Base-by-base conservation (phyloP, 2,888 invertebrate species). In the Hirtodrosophila histrioides region DNA sequence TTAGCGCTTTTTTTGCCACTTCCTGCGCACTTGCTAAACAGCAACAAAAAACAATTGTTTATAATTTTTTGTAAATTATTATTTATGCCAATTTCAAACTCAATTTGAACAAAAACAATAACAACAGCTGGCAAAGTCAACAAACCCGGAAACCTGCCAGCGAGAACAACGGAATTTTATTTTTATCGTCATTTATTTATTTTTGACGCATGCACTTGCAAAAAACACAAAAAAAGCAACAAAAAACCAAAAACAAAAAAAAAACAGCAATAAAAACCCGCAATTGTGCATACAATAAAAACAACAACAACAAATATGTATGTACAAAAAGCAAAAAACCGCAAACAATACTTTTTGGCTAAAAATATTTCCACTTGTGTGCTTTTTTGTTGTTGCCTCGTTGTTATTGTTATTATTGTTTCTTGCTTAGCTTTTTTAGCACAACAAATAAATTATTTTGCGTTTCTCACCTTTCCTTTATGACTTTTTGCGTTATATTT, bases 101-200 rank as follows among this genome's bases (percentile, higher is more conserved):
- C 44, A 67, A 72, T 58, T 69, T 49, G 24, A 65, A 53, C 43
- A 66, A 69, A 40, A 67, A 62, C 8, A 50, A 46, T 60, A 63
- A 61, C 53, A 11, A 56, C 60, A 70, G 55, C 61, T 65, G 67
- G 48, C 61, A 78, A 73, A 82, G 88, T 88, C 88, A 86, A 86
- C 85, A 88, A 89, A 88, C 89, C 88, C 89, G 88, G 88, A 89
- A 89, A 80, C 70, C 68, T 77, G 61, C 41, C 46, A 63, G 43
- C 57, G 33, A 76, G 76, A 82, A 88, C 80, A 88, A 81, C 78
- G 74, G 69, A 62, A 70, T 80, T 77, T 76, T 75, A 75, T 69
- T 80, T 77, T 76, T 75, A 75, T 69, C 78, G 69, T 67, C 75
- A 81, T 76, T 54, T 31, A 45, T 70, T 70, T 58, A 43, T 67